Percentiles rank a stretch among this genome's conserved stretches.
These are phyloP conservation scores for Drosophila melanosoma DNA, from an alignment of 2,888 invertebrate genomes.

Conservation along the genomic window DNA sequence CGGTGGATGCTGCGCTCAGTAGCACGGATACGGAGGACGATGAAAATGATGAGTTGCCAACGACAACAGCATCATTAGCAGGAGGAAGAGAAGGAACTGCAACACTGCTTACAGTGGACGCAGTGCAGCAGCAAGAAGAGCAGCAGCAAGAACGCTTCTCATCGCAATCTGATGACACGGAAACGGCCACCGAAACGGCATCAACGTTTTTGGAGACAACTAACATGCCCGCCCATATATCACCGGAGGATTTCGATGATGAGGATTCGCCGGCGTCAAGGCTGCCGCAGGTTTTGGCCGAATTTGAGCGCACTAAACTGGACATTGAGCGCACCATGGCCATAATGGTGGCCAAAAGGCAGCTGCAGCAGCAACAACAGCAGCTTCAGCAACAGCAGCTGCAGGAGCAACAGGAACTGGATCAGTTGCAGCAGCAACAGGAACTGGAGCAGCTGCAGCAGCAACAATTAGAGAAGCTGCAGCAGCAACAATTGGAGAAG, in stretches of 20 bases:
- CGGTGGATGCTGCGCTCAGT: conserved; percentile 83
- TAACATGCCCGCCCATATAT: conserved; percentile 5
- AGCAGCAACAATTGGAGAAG: conserved; percentile 18
- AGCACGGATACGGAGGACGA: conserved; percentile 83
- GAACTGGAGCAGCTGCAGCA: conserved; percentile 14
- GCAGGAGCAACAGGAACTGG: background rate
- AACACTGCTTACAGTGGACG: conserved; percentile 41
- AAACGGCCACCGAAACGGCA: conserved; percentile 57
- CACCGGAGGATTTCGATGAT: conserved; percentile 11
- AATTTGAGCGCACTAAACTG: conserved; percentile 82
- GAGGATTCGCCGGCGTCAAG: conserved; percentile 70
- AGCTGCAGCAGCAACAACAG: conserved; percentile 30
- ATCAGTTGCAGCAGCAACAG: background rate
- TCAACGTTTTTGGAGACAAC: conserved; percentile 42
- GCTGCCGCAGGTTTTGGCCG: conserved; percentile 78
- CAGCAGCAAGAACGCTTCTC: conserved; percentile 29
- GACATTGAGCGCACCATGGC: conserved; percentile 82
- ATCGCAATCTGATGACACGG: conserved; percentile 49
- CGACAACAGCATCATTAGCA: background rate
- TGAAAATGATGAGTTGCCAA: conserved; percentile 52
- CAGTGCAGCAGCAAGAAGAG: conserved; percentile 45
- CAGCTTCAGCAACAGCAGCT: background rate
- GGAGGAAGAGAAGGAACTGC: background rate
- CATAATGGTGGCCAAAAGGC: conserved; percentile 53
- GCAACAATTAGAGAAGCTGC: conserved; percentile 13